Evolutionary conservation across 2,113 vertebrate genomes (phyloP).

Genomic region (Plectropomus leopardus): DNA sequence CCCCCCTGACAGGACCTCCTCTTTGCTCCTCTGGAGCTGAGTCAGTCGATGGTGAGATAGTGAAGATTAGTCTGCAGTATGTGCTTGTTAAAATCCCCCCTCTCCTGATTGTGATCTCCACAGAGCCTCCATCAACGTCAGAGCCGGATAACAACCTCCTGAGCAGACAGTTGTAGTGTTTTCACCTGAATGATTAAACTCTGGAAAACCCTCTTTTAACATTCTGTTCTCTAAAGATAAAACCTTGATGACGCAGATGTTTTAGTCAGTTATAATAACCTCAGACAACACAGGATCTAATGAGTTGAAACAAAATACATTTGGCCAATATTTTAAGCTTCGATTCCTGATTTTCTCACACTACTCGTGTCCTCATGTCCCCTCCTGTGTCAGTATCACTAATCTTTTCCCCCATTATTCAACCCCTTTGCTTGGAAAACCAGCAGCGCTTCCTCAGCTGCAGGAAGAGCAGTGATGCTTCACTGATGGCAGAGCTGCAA

Average conservation of each 20-base stretch:
- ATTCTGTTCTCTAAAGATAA: neutral
- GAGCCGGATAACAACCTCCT: slow-evolving; percentile 9
- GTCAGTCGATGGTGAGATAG: neutral
- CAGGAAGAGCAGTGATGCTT: slow-evolving; percentile 63
- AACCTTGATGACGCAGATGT: slow-evolving; percentile 3
- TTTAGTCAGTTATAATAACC: neutral
- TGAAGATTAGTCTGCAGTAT: neutral
- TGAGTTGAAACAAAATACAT: neutral
- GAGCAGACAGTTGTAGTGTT: slow-evolving; percentile 8
- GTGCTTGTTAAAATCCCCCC: neutral
- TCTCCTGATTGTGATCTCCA: neutral
- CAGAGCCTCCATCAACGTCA: neutral
- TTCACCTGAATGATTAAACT: slow-evolving; percentile 6
- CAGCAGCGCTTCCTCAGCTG: slow-evolving; percentile 8
- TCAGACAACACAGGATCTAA: slow-evolving; percentile 1
- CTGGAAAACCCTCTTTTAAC: slow-evolving; percentile 11
- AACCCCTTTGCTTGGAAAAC: neutral
- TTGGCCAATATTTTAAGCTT: neutral
- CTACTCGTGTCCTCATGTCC: slow-evolving; percentile 13
- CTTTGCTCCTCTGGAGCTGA: slow-evolving; percentile 37
- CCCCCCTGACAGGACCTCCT: slow-evolving; percentile 21
- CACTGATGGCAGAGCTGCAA: slow-evolving; percentile 58
- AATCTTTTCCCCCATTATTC: neutral
- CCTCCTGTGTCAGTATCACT: neutral
- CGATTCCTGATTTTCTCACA: neutral